Evolutionary conservation across 2,797 vertebrate genomes (phyloP).

Genomic region (Hoplostethus mediterraneus): DNA sequence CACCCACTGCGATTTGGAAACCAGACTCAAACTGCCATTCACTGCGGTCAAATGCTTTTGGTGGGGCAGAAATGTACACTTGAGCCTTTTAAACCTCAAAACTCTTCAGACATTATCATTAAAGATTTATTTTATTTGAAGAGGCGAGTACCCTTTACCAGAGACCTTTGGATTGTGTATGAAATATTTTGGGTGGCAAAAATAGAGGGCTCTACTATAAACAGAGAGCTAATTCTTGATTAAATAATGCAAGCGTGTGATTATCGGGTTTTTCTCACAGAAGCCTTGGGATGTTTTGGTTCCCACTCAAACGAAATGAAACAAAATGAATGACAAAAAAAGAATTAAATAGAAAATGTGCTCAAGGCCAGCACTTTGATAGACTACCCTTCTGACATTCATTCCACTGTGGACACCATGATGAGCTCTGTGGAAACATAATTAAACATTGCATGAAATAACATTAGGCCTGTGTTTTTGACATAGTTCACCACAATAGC

Average conservation of each 20-base stretch:
- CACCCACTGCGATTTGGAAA: constrained; percentile 64
- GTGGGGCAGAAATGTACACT: constrained; percentile 48
- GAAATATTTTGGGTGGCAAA: constrained; percentile 28
- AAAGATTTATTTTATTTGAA: constrained; percentile 47
- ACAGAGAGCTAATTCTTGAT: constrained; percentile 39
- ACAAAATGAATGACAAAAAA: constrained; percentile 21
- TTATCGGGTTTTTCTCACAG: constrained; percentile 39
- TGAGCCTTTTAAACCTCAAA: constrained; percentile 57
- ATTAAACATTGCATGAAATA: constrained; percentile 10
- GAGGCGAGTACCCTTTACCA: constrained; percentile 8
- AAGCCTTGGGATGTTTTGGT: constrained; percentile 12
- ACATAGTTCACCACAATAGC: background rate
- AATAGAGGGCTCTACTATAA: constrained; percentile 27
- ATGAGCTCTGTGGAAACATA: constrained; percentile 45
- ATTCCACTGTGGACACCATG: constrained; percentile 22
- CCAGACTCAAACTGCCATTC: constrained; percentile 59
- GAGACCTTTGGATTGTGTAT: constrained; percentile 37
- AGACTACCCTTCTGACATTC: constrained; percentile 39
- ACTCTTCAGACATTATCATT: constrained; percentile 50
- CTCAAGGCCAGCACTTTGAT: constrained; percentile 31
- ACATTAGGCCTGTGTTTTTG: constrained; percentile 2
- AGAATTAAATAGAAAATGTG: constrained; percentile 34
- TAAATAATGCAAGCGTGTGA: constrained; percentile 49
- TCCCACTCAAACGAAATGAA: constrained; percentile 20
- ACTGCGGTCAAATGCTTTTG: constrained; percentile 58